Percentiles rank a stretch among this genome's conserved stretches.
phyloP scores from a whole-genome alignment of 2,113 vertebrate species.

The Mus pahari region DNA sequence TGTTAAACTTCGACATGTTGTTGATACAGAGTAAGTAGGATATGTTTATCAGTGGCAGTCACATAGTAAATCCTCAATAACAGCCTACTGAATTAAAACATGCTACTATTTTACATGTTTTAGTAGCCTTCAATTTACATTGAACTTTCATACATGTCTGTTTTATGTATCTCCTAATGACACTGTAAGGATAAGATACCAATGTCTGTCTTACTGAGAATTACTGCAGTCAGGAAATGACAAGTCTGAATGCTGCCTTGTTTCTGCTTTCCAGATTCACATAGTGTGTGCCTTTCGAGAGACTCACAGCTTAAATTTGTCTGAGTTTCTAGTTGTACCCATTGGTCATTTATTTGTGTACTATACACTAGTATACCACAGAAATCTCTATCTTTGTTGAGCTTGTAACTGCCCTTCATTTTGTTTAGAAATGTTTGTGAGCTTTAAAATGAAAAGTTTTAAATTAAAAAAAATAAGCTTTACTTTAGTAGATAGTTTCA shows the following conservation, averaged over 20 bases:
- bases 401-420: constrained; percentile 52
- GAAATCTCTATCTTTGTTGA: background rate
- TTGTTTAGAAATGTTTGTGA: constrained; percentile 61
- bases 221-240: constrained; percentile 7
- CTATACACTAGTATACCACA: background rate
- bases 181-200: background rate
- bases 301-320: constrained; percentile 12
- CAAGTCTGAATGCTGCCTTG: background rate
- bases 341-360: constrained; percentile 27
- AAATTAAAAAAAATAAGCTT: constrained; percentile 1
- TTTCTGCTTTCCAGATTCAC: background rate
- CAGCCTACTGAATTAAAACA: background rate
- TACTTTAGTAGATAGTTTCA: constrained; percentile 17
- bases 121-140: constrained; percentile 36
- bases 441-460: constrained; percentile 50
- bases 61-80: constrained; percentile 51
- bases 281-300: constrained; percentile 39
- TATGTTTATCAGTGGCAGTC: background rate
- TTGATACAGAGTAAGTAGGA: constrained; percentile 38
- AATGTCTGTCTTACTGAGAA: constrained; percentile 1
- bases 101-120: constrained; percentile 23
- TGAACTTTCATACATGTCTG: background rate
- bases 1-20: constrained; percentile 39
- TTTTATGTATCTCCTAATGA: constrained; percentile 20
- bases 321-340: background rate